Conservation (phyloP, 2,888 invertebrate genomes). For the Falcaria lacertinaria region DNA sequence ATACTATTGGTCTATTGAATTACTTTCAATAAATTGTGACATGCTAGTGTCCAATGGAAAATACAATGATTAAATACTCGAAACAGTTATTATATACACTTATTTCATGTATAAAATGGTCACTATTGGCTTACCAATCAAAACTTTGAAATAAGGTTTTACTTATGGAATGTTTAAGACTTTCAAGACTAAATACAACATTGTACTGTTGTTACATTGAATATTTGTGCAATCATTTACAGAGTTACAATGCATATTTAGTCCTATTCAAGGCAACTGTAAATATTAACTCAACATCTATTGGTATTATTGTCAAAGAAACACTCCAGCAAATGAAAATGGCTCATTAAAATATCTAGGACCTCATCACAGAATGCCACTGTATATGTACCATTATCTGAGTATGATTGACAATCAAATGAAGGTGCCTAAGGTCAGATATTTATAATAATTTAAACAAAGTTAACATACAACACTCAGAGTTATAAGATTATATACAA, state of each 20-base stretch:
- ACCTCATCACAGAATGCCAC: slow-evolving; percentile 56
- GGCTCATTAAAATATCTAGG: slow-evolving; percentile 39
- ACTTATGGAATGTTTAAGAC: slow-evolving; percentile 77
- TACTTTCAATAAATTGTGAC: not conserved
- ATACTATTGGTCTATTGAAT: not conserved
- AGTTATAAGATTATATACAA: slow-evolving; percentile 46
- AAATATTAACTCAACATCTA: slow-evolving; percentile 50
- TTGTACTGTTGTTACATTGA: slow-evolving; percentile 25
- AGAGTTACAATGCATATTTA: slow-evolving; percentile 5
- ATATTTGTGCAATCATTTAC: slow-evolving; percentile 14
- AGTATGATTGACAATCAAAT: slow-evolving; percentile 10
- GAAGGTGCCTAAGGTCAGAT: slow-evolving; percentile 58
- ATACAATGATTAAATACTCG: slow-evolving; percentile 21
- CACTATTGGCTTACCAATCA: slow-evolving; percentile 48
- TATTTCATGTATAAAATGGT: slow-evolving; percentile 29
- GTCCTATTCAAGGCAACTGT: slow-evolving; percentile 35
- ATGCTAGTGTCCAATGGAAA: slow-evolving; percentile 31
- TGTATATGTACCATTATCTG: slow-evolving; percentile 21
- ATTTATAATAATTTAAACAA: slow-evolving; percentile 38
- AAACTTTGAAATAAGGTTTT: slow-evolving; percentile 61
- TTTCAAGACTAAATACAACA: slow-evolving; percentile 59
- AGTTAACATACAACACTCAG: slow-evolving; percentile 38
- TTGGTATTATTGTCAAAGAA: slow-evolving; percentile 51
- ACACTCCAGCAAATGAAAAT: slow-evolving; percentile 65
- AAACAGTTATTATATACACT: slow-evolving; percentile 33